Evolutionary conservation across 2,797 vertebrate genomes (phyloP).

Genomic region (Calcarius lapponicus): DNA sequence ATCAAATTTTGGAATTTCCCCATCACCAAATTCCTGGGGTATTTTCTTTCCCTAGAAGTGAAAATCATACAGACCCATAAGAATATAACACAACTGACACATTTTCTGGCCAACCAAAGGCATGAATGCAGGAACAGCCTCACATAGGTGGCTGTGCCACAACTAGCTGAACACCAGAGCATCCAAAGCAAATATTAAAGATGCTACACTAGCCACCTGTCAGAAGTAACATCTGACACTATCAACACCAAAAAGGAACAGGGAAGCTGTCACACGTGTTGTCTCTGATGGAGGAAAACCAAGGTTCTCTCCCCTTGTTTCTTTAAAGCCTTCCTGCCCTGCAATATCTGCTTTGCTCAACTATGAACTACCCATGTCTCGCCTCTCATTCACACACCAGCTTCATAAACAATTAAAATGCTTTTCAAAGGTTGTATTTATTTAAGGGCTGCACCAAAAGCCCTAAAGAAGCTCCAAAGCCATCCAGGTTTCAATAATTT

Average conservation of each 20-base stretch:
- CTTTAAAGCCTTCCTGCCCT: neutral
- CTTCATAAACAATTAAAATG: neutral
- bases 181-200: neutral
- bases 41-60: constrained; percentile 85
- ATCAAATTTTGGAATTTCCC: constrained; percentile 91
- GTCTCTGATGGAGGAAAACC: neutral
- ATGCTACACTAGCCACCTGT: neutral
- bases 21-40: constrained; percentile 80
- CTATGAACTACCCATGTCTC: neutral
- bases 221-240: neutral
- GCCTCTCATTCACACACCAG: neutral
- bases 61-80: constrained; percentile 37
- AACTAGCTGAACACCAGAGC: neutral
- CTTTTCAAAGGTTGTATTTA: neutral
- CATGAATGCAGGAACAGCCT: neutral
- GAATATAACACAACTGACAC: neutral
- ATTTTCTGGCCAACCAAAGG: neutral
- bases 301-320: neutral
- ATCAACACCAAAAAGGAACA: neutral
- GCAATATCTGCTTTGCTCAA: neutral
- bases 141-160: fast-evolving
- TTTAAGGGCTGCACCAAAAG: neutral
- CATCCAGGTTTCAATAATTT: neutral
- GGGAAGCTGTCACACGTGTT: neutral
- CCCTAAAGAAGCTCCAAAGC: neutral